Percentiles rank a stretch among this genome's conserved stretches.
Conservation (phyloP, 1,140 invertebrate species). For the Drusus annulatus region DNA sequence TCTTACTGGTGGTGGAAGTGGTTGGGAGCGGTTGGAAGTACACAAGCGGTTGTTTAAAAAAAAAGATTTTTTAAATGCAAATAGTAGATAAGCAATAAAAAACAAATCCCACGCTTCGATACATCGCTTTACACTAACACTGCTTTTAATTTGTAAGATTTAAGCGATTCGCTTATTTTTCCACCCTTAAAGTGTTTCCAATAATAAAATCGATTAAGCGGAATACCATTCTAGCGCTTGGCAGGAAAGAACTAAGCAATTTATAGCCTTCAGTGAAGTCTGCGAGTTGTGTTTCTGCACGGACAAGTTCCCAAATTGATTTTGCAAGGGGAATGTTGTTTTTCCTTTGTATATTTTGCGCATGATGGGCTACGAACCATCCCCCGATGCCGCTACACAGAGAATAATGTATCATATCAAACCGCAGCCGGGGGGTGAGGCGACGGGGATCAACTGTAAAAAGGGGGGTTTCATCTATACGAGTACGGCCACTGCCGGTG, state of each 20-base stretch:
- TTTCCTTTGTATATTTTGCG: constrained; percentile 56
- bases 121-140: too few relatives aligned
- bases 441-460: too few relatives aligned
- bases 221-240: constrained; percentile 16
- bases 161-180: background rate
- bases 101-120: too few relatives aligned
- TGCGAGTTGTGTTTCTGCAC: constrained; percentile 54
- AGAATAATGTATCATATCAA: constrained; percentile 6
- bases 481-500: too few relatives aligned
- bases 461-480: too few relatives aligned
- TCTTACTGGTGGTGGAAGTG: too few relatives aligned
- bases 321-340: constrained; percentile 55
- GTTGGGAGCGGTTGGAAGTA: too few relatives aligned
- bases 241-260: constrained; percentile 53
- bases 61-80: too few relatives aligned
- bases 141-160: background rate
- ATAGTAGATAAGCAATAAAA: too few relatives aligned
- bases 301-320: constrained; percentile 58
- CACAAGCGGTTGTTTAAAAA: too few relatives aligned
- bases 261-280: constrained; percentile 54
- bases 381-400: background rate
- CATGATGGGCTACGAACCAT: constrained; percentile 50
- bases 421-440: background rate
- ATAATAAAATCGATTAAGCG: constrained; percentile 29
- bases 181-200: constrained; percentile 12